These are phyloP conservation scores for Dinothrombium tinctorium DNA, from an alignment of 1,140 invertebrate genomes.

Conservation along the genomic window DNA sequence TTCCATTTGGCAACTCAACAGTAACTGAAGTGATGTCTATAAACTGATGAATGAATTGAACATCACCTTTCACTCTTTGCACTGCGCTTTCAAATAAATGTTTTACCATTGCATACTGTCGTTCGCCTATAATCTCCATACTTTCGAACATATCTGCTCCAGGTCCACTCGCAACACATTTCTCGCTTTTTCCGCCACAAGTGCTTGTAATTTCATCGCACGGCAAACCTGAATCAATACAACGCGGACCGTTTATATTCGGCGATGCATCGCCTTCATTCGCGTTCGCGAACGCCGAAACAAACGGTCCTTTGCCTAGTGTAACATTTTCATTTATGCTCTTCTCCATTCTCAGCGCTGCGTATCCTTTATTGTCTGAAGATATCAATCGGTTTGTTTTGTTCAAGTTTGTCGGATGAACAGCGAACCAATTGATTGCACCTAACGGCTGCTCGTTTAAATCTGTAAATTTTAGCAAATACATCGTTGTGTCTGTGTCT, in stretches of 20 bases:
- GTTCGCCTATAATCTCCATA: slow-evolving; percentile 59
- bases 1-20: slow-evolving; percentile 4
- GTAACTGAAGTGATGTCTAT: slow-evolving; percentile 45
- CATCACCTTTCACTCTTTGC: slow-evolving; percentile 35
- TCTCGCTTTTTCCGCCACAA: slow-evolving; percentile 29
- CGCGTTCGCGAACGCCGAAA: slow-evolving; percentile 23
- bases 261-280: slow-evolving; percentile 25
- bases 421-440: slow-evolving; percentile 61
- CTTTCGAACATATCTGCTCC: slow-evolving; percentile 69
- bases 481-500: slow-evolving; percentile 58
- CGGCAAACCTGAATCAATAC: slow-evolving; percentile 32
- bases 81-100: slow-evolving; percentile 27
- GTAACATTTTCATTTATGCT: slow-evolving; percentile 30
- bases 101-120: slow-evolving; percentile 46
- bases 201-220: slow-evolving; percentile 49
- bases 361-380: slow-evolving; percentile 77
- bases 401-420: slow-evolving; percentile 85
- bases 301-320: slow-evolving; percentile 20
- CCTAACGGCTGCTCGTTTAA: slow-evolving; percentile 24
- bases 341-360: slow-evolving; percentile 57
- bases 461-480: slow-evolving; percentile 44
- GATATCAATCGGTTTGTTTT: slow-evolving; percentile 69
- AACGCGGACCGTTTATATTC: slow-evolving; percentile 24
- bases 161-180: slow-evolving; percentile 61
- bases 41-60: slow-evolving; percentile 50